These are phyloP conservation scores for Anguilla megastoma DNA, from an alignment of 2,797 vertebrate species.

Conservation along the genomic window DNA sequence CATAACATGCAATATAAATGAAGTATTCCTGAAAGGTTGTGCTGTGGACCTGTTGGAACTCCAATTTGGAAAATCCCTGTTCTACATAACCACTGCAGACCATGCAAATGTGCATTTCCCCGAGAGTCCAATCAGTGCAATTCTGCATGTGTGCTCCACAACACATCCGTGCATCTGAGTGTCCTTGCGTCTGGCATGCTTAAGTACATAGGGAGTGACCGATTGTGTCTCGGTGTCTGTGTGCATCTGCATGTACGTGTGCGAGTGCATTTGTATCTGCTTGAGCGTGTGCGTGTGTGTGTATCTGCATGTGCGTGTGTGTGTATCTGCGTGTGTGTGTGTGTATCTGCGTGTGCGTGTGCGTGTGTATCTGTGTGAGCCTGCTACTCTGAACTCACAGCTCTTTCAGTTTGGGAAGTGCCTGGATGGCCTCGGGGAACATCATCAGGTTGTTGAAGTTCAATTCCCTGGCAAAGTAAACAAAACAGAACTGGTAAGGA, in stretches of 20 bases:
- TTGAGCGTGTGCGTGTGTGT: neutral
- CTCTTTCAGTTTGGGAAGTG: constrained; percentile 91
- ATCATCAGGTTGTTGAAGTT: constrained; percentile 93
- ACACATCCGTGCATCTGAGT: neutral
- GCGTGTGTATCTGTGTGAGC: neutral
- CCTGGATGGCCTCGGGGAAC: constrained; percentile 92
- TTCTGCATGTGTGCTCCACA: neutral
- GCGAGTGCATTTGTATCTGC: neutral
- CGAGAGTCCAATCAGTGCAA: neutral
- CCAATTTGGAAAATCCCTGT: no score
- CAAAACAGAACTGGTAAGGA: constrained; percentile 11
- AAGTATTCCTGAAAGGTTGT: no score
- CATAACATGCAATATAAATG: no score
- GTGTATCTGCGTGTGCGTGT: neutral
- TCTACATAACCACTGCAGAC: neutral
- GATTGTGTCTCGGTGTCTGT: neutral
- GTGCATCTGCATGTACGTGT: neutral
- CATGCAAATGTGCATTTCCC: neutral
- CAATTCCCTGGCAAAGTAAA: constrained; percentile 80
- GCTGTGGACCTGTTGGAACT: no score
- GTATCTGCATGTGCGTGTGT: neutral
- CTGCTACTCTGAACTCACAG: constrained; percentile 80
- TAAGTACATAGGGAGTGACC: neutral
- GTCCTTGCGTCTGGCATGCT: neutral
- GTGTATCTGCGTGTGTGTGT: neutral